Percentiles rank a stretch among this genome's conserved stretches.
Evolutionary conservation across 2,888 invertebrate genomes (phyloP).

Genomic region (Paralinhomoeus sp.): DNA sequence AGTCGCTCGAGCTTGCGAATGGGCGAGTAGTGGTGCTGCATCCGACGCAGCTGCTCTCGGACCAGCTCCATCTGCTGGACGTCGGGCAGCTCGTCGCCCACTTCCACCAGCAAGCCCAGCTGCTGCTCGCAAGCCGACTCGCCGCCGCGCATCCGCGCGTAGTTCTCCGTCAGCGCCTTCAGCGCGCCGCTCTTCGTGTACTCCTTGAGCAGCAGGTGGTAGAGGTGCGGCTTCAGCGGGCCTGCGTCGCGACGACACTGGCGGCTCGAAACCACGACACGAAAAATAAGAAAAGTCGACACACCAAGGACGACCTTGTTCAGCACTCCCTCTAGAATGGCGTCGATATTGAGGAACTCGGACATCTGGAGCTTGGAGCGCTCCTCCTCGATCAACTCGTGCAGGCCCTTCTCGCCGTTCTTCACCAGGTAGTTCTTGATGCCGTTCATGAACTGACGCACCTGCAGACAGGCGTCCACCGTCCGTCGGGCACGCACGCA

Average conservation of each 20-base stretch:
- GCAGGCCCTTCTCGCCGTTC: constrained; percentile 71
- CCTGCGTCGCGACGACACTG: constrained; percentile 2
- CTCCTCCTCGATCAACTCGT: constrained; percentile 66
- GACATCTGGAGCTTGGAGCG: constrained; percentile 57
- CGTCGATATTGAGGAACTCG: constrained; percentile 80
- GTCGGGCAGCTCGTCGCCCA: no score
- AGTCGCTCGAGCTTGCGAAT: constrained; percentile 74
- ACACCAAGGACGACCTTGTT: constrained; percentile 55
- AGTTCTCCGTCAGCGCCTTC: constrained; percentile 27
- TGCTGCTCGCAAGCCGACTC: no score
- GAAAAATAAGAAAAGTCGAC: neutral
- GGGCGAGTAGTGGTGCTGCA: constrained; percentile 75
- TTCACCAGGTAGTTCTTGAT: constrained; percentile 94
- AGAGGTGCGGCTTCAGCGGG: constrained; percentile 27
- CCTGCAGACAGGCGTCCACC: constrained; percentile 13
- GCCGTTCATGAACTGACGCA: constrained; percentile 89
- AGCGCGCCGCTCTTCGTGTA: constrained; percentile 27
- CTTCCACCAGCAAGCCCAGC: no score
- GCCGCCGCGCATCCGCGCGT: constrained; percentile 29
- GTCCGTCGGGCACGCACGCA: neutral
- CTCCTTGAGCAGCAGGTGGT: constrained; percentile 20
- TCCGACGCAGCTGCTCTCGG: constrained; percentile 43
- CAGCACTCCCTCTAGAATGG: constrained; percentile 77
- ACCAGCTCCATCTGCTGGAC: constrained; percentile 45
- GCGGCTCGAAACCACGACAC: neutral